Evolutionary conservation across 2,797 vertebrate species (phyloP).

Genomic region (Pseudomugil tenellus): DNA sequence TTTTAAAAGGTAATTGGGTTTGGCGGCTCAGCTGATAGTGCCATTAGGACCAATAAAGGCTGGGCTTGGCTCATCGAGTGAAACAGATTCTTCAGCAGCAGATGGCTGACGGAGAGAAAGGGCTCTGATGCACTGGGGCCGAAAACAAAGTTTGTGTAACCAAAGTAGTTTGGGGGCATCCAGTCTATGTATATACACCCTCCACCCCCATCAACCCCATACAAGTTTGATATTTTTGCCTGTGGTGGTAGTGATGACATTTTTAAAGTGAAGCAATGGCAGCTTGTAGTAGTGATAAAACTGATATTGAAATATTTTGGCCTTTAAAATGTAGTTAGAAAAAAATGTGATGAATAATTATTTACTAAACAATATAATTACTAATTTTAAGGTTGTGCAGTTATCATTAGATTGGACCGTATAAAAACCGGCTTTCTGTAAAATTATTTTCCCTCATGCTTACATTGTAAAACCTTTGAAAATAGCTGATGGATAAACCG

Average conservation of each 20-base stretch:
- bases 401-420: conserved; percentile 1
- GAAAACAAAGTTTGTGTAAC: conserved; percentile 89
- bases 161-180: conserved; percentile 79
- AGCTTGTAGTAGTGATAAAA: conserved; percentile 50
- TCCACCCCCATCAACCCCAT: not conserved
- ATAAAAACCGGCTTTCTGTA: conserved; percentile 9
- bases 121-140: conserved; percentile 79
- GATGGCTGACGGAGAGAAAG: conserved; percentile 83
- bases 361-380: conserved; percentile 40
- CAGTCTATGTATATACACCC: conserved; percentile 20
- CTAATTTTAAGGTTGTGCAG: conserved; percentile 25
- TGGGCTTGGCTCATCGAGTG: conserved; percentile 86
- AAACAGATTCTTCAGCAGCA: conserved; percentile 88
- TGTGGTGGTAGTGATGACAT: conserved; percentile 8
- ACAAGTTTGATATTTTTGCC: conserved; percentile 24
- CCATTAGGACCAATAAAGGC: conserved; percentile 90
- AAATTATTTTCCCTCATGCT: conserved; percentile 20
- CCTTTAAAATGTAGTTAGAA: conserved; percentile 22
- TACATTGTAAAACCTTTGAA: not conserved
- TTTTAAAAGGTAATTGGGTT: conserved; percentile 90
- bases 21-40: conserved; percentile 89
- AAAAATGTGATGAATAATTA: conserved; percentile 56
- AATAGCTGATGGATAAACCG: not conserved
- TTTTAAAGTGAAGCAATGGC: conserved; percentile 24
- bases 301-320: conserved; percentile 48